phyloP scores from a whole-genome alignment of 2,797 vertebrate species.

The Australoheros facetus region DNA sequence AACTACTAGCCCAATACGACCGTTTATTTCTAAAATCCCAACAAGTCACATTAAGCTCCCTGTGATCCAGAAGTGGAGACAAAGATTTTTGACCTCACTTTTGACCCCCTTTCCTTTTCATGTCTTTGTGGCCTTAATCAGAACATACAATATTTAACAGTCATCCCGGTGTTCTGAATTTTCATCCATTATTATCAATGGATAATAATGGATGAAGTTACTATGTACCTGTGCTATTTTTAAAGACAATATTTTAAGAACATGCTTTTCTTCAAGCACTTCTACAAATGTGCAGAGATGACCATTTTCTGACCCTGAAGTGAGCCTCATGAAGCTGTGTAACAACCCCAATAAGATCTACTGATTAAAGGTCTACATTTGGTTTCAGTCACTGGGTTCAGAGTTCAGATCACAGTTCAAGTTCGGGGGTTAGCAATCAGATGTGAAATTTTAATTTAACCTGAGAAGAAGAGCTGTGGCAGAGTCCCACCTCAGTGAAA shows the following conservation, averaged over 20 bases:
- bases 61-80: neutral
- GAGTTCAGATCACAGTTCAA: conserved; percentile 33
- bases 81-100: neutral
- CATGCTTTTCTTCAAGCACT: neutral
- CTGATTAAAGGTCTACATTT: conserved; percentile 39
- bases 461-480: conserved; percentile 12
- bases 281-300: neutral
- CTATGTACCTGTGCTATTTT: neutral
- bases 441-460: conserved; percentile 20
- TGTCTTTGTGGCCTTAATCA: conserved; percentile 6
- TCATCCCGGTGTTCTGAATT: neutral
- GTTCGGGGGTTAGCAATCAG: conserved; percentile 16
- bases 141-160: neutral
- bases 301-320: conserved; percentile 3
- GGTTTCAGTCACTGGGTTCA: conserved; percentile 38
- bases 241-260: neutral
- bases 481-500: conserved; percentile 24
- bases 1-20: neutral
- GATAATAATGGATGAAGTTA: too few relatives aligned
- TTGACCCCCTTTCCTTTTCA: neutral
- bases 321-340: neutral
- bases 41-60: neutral
- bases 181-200: neutral
- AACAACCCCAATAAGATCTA: conserved; percentile 2
- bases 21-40: conserved; percentile 1